Evolutionary conservation across 2,113 vertebrate species (phyloP).

Genomic region (Oncorhynchus tshawytscha): DNA sequence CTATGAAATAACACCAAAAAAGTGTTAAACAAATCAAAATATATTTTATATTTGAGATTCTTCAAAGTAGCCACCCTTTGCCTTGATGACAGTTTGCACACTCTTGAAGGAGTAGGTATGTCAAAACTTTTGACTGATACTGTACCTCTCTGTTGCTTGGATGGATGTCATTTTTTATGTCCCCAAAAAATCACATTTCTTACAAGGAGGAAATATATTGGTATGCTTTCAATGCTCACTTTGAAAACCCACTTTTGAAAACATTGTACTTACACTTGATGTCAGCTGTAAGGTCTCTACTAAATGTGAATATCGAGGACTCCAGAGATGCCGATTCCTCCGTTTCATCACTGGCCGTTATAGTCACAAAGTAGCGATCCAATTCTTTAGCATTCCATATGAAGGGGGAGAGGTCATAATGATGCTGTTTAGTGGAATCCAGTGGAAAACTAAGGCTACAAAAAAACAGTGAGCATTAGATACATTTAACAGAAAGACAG

Average conservation of each 20-base stretch:
- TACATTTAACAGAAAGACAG: not conserved
- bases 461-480: not conserved
- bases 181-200: not conserved
- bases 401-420: conserved; percentile 43
- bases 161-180: not conserved
- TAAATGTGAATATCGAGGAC: conserved; percentile 27
- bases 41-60: no score
- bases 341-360: conserved; percentile 35
- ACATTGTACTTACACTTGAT: conserved; percentile 30
- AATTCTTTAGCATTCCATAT: accelerated
- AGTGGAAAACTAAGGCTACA: no score
- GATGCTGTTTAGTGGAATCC: not conserved
- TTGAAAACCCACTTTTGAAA: not conserved
- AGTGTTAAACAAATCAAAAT: no score
- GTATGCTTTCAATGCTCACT: no score
- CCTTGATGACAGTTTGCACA: no score
- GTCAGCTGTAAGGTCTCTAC: accelerated
- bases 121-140: no score
- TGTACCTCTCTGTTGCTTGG: no score
- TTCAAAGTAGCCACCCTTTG: no score
- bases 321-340: accelerated
- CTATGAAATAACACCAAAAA: no score
- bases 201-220: not conserved
- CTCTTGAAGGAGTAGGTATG: no score
- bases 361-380: not conserved